Percentiles rank a stretch among this genome's conserved stretches.
Conservation (phyloP, 2,113 vertebrate species). For the Lucifuga dentata region DNA sequence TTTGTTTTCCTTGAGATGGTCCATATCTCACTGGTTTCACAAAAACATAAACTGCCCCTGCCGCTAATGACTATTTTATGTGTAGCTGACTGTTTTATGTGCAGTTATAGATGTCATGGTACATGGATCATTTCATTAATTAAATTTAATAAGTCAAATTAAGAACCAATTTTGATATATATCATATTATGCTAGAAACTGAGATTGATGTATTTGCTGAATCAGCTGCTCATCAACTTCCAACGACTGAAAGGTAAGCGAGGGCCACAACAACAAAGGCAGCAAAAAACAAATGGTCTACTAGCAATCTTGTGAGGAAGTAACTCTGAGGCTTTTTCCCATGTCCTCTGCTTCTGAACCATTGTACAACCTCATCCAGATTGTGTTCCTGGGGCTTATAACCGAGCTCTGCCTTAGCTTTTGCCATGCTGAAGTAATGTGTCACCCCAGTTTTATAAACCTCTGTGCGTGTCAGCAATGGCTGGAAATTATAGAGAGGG, state of each 20-base stretch:
- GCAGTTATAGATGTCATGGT: no score
- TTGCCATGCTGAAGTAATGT: slow-evolving; percentile 92
- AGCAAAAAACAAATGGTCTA: slow-evolving; percentile 76
- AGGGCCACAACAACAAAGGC: slow-evolving; percentile 74
- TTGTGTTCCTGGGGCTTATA: slow-evolving; percentile 85
- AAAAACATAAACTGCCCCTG: no score
- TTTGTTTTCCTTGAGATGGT: no score
- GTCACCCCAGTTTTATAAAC: slow-evolving; percentile 96
- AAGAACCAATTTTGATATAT: slow-evolving; percentile 3
- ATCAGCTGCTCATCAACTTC: slow-evolving; percentile 21
- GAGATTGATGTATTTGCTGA: background rate
- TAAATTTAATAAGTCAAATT: background rate
- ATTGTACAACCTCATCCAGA: slow-evolving; percentile 89
- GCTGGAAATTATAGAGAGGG: slow-evolving; percentile 91
- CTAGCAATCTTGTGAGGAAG: slow-evolving; percentile 44
- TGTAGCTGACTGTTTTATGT: no score
- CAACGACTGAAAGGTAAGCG: slow-evolving; percentile 81
- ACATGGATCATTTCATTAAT: background rate
- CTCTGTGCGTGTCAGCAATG: slow-evolving; percentile 92
- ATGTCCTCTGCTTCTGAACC: slow-evolving; percentile 88
- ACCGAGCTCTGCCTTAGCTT: slow-evolving; percentile 88
- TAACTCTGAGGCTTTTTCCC: slow-evolving; percentile 70
- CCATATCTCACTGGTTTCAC: no score
- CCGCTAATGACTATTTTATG: no score
- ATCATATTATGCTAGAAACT: background rate